Evolutionary conservation across 2,797 vertebrate genomes (phyloP).

Genomic region (Percopsis omiscomaycus): DNA sequence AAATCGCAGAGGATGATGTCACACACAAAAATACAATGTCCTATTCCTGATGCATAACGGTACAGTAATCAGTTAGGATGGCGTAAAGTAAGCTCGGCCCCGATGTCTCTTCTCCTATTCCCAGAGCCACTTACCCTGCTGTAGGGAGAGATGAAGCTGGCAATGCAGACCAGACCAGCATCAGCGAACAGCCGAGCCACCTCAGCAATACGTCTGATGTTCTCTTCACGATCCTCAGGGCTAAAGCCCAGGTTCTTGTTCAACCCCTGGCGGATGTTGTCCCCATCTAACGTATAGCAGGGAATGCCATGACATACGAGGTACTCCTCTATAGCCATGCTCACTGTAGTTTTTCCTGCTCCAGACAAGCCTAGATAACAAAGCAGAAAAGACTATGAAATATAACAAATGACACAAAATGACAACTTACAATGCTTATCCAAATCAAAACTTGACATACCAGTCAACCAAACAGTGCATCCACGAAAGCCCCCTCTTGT

Average conservation of each 20-base stretch:
- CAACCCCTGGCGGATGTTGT: slow-evolving; percentile 97
- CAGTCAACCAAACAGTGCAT: slow-evolving; percentile 97
- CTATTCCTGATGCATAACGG: too few relatives aligned
- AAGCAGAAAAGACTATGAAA: slow-evolving; percentile 1
- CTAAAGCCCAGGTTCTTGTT: slow-evolving; percentile 98
- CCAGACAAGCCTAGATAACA: slow-evolving; percentile 86
- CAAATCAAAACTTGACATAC: slow-evolving; percentile 65
- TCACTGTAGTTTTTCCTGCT: slow-evolving; percentile 98
- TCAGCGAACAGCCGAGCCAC: slow-evolving; percentile 97
- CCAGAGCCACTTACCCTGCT: slow-evolving; percentile 78
- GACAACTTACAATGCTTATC: not conserved
- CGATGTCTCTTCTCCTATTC: not conserved
- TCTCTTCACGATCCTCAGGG: slow-evolving; percentile 95
- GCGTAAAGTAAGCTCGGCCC: too few relatives aligned
- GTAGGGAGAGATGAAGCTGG: slow-evolving; percentile 98
- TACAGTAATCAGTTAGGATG: too few relatives aligned
- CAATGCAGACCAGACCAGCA: slow-evolving; percentile 94
- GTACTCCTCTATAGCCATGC: slow-evolving; percentile 98
- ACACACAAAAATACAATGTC: too few relatives aligned
- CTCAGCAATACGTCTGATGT: slow-evolving; percentile 94
- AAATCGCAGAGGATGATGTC: too few relatives aligned
- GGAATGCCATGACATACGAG: slow-evolving; percentile 97
- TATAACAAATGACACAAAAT: not conserved
- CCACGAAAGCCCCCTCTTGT: slow-evolving; percentile 96
- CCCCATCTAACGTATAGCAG: slow-evolving; percentile 96